A percentile compares a stretch with the other conserved stretches of the same genome.
Conservation (phyloP, 2,888 invertebrate genomes). For the Escarpia spicata region DNA sequence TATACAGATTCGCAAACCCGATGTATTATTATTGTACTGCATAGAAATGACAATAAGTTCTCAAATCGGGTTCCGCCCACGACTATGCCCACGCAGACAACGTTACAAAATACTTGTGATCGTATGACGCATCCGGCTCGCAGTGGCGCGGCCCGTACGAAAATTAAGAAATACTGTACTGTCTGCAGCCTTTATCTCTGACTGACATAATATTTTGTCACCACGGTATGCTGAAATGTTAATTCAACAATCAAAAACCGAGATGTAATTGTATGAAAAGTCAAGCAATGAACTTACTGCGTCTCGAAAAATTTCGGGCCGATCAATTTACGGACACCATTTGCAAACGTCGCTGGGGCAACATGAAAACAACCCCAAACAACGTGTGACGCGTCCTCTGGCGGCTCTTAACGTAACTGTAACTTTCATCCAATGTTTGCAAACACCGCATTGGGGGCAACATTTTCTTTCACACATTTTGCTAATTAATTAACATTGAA, state of each 20-base stretch:
- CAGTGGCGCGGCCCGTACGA: no score
- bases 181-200: background rate
- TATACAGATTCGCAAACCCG: no score
- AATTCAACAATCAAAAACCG: background rate
- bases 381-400: background rate
- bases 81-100: no score
- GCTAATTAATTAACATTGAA: no score
- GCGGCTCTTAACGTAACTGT: background rate
- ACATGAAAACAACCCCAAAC: background rate
- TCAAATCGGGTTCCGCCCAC: no score
- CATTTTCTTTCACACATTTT: no score
- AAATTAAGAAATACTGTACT: background rate
- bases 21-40: no score
- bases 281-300: background rate
- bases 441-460: background rate
- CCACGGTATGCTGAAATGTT: background rate
- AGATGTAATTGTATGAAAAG: background rate
- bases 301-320: background rate
- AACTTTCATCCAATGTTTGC: background rate
- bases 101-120: no score
- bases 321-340: slow-evolving; percentile 2
- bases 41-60: no score
- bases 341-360: background rate
- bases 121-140: no score
- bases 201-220: background rate